Evolutionary conservation across 2,888 invertebrate species (phyloP).

Genomic region (Pseudanteris insignis): DNA sequence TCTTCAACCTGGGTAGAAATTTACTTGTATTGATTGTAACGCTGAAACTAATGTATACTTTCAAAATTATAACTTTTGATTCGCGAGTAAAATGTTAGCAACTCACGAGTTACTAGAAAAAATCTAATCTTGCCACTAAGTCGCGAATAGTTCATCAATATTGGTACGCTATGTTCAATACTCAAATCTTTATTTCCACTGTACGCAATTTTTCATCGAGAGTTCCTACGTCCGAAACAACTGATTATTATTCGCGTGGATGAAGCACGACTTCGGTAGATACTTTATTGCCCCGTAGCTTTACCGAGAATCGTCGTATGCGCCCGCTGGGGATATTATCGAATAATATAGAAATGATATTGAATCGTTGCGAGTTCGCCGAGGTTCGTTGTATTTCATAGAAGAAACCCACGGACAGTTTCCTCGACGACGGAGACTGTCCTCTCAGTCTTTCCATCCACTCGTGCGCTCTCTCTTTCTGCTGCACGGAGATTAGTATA

Average conservation of each 20-base stretch:
- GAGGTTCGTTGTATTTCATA: constrained; percentile 56
- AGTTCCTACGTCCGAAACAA: constrained; percentile 24
- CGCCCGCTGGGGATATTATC: constrained; percentile 45
- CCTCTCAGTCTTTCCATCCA: constrained; percentile 35
- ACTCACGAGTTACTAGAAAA: too few relatives aligned
- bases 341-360: constrained; percentile 53
- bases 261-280: constrained; percentile 30
- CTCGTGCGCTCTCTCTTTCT: constrained; percentile 47
- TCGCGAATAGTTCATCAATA: too few relatives aligned
- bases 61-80: too few relatives aligned
- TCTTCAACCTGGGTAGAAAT: too few relatives aligned
- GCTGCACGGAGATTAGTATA: constrained; percentile 59
- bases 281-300: constrained; percentile 39
- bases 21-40: too few relatives aligned
- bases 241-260: constrained; percentile 37
- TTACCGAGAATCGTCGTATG: constrained; percentile 40
- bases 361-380: constrained; percentile 52
- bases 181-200: constrained; percentile 9
- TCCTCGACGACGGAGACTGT: constrained; percentile 42
- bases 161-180: too few relatives aligned
- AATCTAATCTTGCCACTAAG: too few relatives aligned
- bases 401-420: constrained; percentile 51
- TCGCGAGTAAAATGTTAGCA: too few relatives aligned
- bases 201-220: too few relatives aligned
- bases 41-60: too few relatives aligned